Evolutionary conservation across 2,797 vertebrate genomes (phyloP), one percentile per base, ranked within the genome.

Genomic region (Gymnopithys bicolor): DNA sequence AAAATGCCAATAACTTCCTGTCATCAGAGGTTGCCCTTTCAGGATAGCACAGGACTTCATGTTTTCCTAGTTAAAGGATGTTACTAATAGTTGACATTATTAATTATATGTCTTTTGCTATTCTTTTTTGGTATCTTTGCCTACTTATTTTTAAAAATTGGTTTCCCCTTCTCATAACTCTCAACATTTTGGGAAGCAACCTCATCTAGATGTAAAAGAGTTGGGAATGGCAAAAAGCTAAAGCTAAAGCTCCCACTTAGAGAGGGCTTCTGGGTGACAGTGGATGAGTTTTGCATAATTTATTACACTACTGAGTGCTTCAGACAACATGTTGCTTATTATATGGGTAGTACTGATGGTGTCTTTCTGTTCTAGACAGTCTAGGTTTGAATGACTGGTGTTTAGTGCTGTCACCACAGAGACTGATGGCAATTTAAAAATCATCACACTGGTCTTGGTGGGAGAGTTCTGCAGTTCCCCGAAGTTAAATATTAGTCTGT

Each of bases 1-100:
- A 98, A 98, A 98, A 97, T 91, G 58, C 55, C 97, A 95, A 94
- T 96, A 94, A 93, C 75, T 96, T 97, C 88, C 95, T 35, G 27
- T 68, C 69, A 95, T 93, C 93, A 82, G 83, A 91, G 48, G 62
- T 19, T 98, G 97, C 89, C 97, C 97, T 98, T 97, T 97, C 84
- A 94, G 95, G 58, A 70, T 74, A 84, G 90, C 55, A 14, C 23
- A 89, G 71, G 74, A 95, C 93, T 97, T 92, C 14, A 56, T 55
- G 58, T 45, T 93, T 96, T 96, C 71, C 58, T 69, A 79, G 19
- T 63, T 88, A 92, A 87, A 75, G 49, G 7, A 49, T 87, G 62
- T 41, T 92, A 22, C 69, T 68, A 81, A 64, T 74, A 59, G 48
- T 23, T 63, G 24, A 55, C 25, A 71, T 30, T 78, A 60, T 51